Conservation (phyloP, 1,140 invertebrate species). For the Campoletis sonorensis region DNA sequence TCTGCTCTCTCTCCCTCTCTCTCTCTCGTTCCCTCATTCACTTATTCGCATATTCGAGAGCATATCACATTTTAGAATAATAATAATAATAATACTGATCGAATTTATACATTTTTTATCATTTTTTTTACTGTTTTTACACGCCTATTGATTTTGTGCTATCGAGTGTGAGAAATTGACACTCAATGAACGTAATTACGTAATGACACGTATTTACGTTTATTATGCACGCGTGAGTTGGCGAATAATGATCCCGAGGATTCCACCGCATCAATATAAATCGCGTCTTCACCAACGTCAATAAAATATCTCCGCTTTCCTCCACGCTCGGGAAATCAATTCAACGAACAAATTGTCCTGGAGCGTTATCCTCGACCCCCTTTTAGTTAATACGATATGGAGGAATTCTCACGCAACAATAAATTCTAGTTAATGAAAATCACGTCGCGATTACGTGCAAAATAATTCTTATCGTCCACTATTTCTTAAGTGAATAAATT, state of each 20-base stretch:
- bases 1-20: background rate
- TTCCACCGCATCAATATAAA: background rate
- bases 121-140: background rate
- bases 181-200: constrained; percentile 15
- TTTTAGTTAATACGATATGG: constrained; percentile 49
- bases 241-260: background rate
- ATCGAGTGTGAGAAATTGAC: constrained; percentile 27
- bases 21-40: background rate
- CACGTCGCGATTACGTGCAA: no score
- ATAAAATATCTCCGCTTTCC: constrained; percentile 42
- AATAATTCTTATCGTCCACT: no score
- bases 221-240: background rate
- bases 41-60: background rate
- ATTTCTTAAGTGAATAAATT: no score
- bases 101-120: background rate
- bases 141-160: background rate
- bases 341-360: constrained; percentile 56
- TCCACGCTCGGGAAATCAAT: constrained; percentile 56
- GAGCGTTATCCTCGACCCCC: constrained; percentile 66
- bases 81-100: constrained; percentile 21
- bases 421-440: background rate
- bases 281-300: background rate
- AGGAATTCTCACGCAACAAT: constrained; percentile 22
- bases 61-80: background rate
- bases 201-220: background rate